Percentiles rank a stretch among this genome's conserved stretches.
Conservation (phyloP, 2,888 invertebrate species). For the Iphiclides podalirius region DNA sequence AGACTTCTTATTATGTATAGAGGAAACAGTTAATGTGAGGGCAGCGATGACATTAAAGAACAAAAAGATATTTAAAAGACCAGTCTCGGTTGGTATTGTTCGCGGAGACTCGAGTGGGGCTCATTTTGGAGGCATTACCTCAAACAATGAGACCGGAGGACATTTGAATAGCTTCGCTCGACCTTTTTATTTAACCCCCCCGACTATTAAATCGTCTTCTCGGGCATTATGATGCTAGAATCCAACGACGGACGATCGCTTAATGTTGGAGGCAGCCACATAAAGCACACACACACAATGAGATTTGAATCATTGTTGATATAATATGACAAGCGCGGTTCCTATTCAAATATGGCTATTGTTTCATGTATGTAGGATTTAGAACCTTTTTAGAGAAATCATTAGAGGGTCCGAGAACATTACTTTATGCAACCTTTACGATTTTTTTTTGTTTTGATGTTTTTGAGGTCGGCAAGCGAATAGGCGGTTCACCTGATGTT, state of each 20-base stretch:
- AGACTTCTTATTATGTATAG: too few species aligned
- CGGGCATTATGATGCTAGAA: constrained; percentile 26
- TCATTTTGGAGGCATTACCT: constrained; percentile 31
- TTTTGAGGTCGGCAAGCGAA: too few species aligned
- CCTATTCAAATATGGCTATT: constrained; percentile 64
- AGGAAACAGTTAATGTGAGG: neutral
- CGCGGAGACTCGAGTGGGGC: neutral
- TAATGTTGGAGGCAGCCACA: constrained; percentile 21
- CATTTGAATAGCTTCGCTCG: constrained; percentile 41
- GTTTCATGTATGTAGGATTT: constrained; percentile 40
- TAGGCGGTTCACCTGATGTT: too few species aligned
- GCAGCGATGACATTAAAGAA: constrained; percentile 20
- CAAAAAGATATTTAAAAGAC: constrained; percentile 27
- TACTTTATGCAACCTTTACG: too few species aligned
- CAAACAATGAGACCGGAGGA: constrained; percentile 37
- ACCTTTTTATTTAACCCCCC: constrained; percentile 41
- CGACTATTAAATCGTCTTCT: constrained; percentile 44
- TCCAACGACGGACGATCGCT: constrained; percentile 27
- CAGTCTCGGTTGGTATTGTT: constrained; percentile 25
- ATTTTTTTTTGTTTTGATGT: too few species aligned
- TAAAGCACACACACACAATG: constrained; percentile 33
- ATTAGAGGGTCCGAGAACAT: too few species aligned
- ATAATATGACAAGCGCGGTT: constrained; percentile 49
- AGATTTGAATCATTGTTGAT: constrained; percentile 56
- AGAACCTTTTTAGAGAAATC: too few species aligned